Evolutionary conservation across 2,113 vertebrate genomes (phyloP).

Genomic region (Marmota monax): DNA sequence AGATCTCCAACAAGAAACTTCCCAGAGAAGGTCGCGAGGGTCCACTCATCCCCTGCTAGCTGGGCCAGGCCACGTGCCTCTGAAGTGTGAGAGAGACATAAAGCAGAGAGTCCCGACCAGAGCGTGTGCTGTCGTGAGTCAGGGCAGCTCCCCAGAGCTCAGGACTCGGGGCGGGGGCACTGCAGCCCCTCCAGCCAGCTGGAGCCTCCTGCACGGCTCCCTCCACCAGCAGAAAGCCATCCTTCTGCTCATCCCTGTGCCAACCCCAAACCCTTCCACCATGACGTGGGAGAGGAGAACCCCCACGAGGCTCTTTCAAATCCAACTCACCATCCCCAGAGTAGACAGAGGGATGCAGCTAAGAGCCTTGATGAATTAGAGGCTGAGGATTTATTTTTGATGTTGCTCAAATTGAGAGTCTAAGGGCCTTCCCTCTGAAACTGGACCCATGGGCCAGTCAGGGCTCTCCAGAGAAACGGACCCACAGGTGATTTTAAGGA

Average conservation of each 20-base stretch:
- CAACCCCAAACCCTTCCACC: not conserved
- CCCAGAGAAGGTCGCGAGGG: not conserved
- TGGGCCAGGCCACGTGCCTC: not conserved
- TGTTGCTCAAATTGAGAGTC: not conserved
- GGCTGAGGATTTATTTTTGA: not conserved
- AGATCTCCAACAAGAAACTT: not conserved
- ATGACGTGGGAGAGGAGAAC: too few relatives aligned
- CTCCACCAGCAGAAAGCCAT: not conserved
- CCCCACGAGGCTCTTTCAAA: not conserved
- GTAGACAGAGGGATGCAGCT: not conserved
- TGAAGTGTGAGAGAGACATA: not conserved
- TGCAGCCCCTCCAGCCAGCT: too few relatives aligned
- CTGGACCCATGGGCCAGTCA: not conserved
- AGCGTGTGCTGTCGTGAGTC: too few relatives aligned
- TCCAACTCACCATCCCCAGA: not conserved
- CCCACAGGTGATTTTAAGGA: not conserved
- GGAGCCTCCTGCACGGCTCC: not conserved
- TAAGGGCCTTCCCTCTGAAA: not conserved
- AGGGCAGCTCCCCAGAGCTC: not conserved
- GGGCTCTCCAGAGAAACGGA: not conserved
- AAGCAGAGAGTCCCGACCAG: not conserved
- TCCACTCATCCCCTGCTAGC: not conserved
- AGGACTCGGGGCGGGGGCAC: too few relatives aligned
- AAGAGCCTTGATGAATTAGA: not conserved
- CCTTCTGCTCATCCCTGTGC: not conserved